Conservation (phyloP, 2,888 invertebrate genomes). For the Agrochola macilenta region DNA sequence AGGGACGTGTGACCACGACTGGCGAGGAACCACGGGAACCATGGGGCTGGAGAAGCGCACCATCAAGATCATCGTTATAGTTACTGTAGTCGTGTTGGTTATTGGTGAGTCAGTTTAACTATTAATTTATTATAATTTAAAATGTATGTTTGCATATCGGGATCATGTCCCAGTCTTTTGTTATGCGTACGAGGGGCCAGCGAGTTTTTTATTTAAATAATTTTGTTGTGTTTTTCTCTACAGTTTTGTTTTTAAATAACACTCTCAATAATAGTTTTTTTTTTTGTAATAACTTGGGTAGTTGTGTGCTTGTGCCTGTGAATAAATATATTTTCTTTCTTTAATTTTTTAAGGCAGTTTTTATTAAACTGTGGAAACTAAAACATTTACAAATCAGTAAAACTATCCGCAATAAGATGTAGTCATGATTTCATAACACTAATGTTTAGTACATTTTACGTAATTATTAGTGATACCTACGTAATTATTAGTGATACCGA, state of each 20-base stretch:
- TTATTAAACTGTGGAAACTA: no score
- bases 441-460: no score
- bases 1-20: conserved; percentile 48
- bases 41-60: conserved; percentile 87
- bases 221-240: not conserved
- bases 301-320: not conserved
- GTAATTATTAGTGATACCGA: no score
- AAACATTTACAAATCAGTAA: no score
- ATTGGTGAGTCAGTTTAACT: conserved; percentile 78
- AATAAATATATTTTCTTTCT: not conserved
- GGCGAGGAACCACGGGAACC: conserved; percentile 6
- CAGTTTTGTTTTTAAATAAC: not conserved
- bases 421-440: no score
- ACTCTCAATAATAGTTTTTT: not conserved
- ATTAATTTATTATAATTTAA: not conserved
- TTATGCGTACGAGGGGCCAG: not conserved
- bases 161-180: not conserved
- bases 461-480: no score
- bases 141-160: not conserved
- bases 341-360: no score
- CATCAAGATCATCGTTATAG: conserved; percentile 83
- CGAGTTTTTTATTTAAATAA: not conserved
- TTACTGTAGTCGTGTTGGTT: conserved; percentile 78
- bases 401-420: no score
- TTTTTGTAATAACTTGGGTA: not conserved